Conservation (phyloP, 2,888 invertebrate genomes). For the Bruchidius siliquastri region DNA sequence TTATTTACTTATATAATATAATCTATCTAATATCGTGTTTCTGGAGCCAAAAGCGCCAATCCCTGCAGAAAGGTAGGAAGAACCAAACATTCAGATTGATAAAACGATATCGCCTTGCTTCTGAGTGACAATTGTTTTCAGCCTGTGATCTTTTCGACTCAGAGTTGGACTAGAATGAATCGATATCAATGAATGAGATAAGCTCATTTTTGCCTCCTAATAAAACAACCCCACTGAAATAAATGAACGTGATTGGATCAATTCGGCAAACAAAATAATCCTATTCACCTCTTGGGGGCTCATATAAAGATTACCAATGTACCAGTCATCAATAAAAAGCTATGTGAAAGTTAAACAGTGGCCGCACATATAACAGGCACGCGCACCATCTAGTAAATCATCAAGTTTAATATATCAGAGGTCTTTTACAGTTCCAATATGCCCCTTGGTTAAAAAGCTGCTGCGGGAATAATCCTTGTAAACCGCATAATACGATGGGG, state of each 20-base stretch:
- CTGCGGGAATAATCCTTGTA: constrained; percentile 42
- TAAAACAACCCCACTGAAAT: neutral
- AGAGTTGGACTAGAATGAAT: too few relatives aligned
- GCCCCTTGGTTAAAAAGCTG: constrained; percentile 41
- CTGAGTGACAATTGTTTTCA: too few relatives aligned
- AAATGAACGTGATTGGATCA: neutral
- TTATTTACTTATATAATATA: too few relatives aligned
- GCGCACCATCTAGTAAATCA: constrained; percentile 38
- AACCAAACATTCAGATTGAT: too few relatives aligned
- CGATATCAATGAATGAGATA: too few relatives aligned
- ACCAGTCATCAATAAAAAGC: constrained; percentile 6
- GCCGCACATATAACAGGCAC: constrained; percentile 40
- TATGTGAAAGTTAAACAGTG: constrained; percentile 46
- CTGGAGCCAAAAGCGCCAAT: too few relatives aligned
- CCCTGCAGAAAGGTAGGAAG: too few relatives aligned
- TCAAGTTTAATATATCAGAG: constrained; percentile 34
- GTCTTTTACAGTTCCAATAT: constrained; percentile 47
- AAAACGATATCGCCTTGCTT: too few relatives aligned
- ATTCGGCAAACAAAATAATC: neutral
- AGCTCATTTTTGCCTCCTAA: neutral
- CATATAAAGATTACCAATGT: neutral
- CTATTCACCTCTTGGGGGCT: neutral
- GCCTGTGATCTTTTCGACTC: too few relatives aligned
- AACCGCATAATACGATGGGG: constrained; percentile 46
- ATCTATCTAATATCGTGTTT: too few relatives aligned